Conservation (phyloP, 2,797 vertebrate genomes). For the Spheniscus humboldti region DNA sequence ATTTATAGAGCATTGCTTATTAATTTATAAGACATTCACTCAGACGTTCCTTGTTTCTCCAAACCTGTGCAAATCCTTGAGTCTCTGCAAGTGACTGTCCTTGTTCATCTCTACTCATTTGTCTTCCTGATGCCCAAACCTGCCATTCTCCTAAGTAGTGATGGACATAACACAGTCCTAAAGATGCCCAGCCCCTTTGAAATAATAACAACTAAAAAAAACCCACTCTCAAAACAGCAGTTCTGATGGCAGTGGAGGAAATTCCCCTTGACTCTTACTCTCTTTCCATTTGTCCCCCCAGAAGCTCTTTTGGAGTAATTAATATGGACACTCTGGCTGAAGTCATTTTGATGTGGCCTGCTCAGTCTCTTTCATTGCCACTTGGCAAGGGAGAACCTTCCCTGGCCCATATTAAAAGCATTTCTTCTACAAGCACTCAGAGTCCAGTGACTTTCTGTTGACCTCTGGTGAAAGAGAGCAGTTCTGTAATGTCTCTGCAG, state of each 20-base stretch:
- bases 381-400: background rate
- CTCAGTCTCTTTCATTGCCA: background rate
- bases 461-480: background rate
- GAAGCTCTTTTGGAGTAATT: background rate
- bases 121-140: background rate
- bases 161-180: background rate
- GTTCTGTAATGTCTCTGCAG: background rate
- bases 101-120: background rate
- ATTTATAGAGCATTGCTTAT: background rate
- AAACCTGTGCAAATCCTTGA: background rate
- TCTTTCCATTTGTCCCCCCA: background rate
- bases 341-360: background rate
- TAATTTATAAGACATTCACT: background rate
- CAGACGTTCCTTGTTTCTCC: background rate
- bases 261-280: background rate
- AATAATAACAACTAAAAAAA: background rate
- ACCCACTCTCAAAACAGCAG: background rate
- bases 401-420: background rate
- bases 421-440: background rate
- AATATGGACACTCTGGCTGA: background rate
- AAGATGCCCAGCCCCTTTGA: background rate
- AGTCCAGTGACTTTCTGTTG: background rate
- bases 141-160: background rate
- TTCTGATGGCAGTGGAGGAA: background rate
- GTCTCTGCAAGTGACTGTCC: background rate